These are phyloP conservation scores for Drosophila prolongata DNA, from an alignment of 2,888 invertebrate genomes.

Conservation along the genomic window DNA sequence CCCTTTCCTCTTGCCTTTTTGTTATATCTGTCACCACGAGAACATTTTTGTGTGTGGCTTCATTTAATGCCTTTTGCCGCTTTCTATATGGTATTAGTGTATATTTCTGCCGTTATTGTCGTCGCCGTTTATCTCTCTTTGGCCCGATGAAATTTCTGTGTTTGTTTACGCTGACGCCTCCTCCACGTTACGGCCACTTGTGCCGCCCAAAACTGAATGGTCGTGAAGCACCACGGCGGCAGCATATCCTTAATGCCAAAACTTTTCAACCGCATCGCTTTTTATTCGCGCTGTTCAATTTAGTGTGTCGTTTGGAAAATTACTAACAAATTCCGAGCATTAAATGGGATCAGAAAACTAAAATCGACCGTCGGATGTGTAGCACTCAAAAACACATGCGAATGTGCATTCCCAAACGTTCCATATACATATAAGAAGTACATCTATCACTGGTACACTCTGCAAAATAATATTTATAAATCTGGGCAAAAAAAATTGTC, in stretches of 20 bases:
- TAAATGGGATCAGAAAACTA: conserved; percentile 33
- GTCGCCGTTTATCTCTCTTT: conserved; percentile 23
- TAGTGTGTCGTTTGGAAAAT: conserved; percentile 30
- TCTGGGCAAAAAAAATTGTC: too few species aligned
- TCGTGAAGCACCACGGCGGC: conserved; percentile 6
- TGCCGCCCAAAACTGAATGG: conserved; percentile 13
- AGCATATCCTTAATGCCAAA: conserved; percentile 16
- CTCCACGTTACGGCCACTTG: conserved; percentile 38
- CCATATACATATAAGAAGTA: conserved; percentile 13
- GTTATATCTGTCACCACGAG: conserved; percentile 38
- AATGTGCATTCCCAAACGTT: conserved; percentile 15
- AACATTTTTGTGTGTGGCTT: conserved; percentile 54
- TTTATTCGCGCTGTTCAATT: conserved; percentile 30
- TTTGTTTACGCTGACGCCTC: conserved; percentile 45
- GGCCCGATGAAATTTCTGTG: conserved; percentile 37
- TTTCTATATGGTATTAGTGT: conserved; percentile 22
- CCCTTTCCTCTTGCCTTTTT: conserved; percentile 11
- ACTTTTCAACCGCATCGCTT: conserved; percentile 23
- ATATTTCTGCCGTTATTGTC: conserved; percentile 16
- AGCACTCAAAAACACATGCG: conserved; percentile 32
- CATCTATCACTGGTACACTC: conserved; percentile 24
- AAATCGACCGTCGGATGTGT: conserved; percentile 19
- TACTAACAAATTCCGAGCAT: conserved; percentile 33
- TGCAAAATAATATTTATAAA: background rate
- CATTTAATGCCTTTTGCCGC: conserved; percentile 56